Evolutionary conservation across 1,140 invertebrate species (phyloP).

Genomic region (Radopholus similis): DNA sequence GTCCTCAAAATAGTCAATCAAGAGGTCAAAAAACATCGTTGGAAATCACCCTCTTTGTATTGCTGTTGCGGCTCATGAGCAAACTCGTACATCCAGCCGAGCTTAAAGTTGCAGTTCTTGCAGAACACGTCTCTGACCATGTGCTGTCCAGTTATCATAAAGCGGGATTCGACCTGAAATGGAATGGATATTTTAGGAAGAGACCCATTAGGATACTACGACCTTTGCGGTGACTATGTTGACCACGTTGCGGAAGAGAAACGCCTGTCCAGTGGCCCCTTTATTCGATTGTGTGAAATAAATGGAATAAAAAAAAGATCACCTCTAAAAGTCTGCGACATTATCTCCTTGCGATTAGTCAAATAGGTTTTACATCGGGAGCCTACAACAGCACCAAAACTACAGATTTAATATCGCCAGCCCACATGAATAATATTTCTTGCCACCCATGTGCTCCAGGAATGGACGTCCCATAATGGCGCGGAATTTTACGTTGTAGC

Average conservation of each 20-base stretch:
- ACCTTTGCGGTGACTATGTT: constrained; percentile 34
- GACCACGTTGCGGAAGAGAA: constrained; percentile 46
- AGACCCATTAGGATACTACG: neutral
- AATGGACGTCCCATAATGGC: constrained; percentile 27
- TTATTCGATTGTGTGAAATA: neutral
- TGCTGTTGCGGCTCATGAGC: constrained; percentile 44
- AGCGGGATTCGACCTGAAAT: constrained; percentile 21
- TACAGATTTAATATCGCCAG: neutral
- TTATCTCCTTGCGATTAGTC: constrained; percentile 34
- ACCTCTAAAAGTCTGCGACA: constrained; percentile 46
- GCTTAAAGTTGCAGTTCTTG: constrained; percentile 32
- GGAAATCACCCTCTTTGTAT: constrained; percentile 49
- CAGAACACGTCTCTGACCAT: constrained; percentile 50
- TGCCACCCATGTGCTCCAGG: constrained; percentile 30
- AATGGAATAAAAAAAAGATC: neutral
- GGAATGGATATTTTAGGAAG: neutral
- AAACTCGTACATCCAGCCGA: constrained; percentile 59
- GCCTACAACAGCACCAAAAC: neutral
- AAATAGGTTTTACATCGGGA: constrained; percentile 25
- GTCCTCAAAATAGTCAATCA: constrained; percentile 24
- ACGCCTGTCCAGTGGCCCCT: constrained; percentile 52
- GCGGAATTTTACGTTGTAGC: no score
- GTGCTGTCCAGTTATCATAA: constrained; percentile 52
- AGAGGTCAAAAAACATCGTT: neutral
- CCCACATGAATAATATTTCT: constrained; percentile 20